phyloP scores from a whole-genome alignment of 2,797 vertebrate genomes.

The Sebastiscus albofasciatus region DNA sequence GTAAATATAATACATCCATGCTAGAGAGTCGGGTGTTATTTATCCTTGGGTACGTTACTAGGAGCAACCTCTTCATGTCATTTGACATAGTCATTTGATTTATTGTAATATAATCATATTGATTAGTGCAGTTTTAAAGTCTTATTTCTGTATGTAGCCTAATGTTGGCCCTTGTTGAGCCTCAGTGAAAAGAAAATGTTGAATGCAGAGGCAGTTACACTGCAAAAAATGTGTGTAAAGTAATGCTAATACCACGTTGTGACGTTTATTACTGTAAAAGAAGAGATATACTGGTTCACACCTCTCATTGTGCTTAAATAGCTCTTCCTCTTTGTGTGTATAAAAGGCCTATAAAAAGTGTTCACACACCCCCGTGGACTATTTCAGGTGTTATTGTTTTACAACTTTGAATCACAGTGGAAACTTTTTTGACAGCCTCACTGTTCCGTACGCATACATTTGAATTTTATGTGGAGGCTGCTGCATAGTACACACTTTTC shows the following conservation, averaged over 20 bases:
- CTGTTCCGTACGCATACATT: not conserved
- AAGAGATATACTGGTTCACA: not conserved
- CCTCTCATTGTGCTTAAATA: not conserved
- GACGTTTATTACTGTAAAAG: not conserved
- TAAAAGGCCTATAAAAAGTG: not conserved
- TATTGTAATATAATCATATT: not conserved
- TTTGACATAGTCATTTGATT: not conserved
- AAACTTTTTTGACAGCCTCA: not conserved
- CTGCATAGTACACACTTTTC: not conserved
- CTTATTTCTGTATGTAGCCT: not conserved
- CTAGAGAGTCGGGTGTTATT: not conserved
- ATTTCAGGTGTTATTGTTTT: not conserved
- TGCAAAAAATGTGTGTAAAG: not conserved
- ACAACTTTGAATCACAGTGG: not conserved
- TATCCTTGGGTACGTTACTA: not conserved
- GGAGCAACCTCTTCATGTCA: not conserved
- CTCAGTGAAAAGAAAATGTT: not conserved
- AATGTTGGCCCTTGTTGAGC: not conserved
- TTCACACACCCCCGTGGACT: not conserved
- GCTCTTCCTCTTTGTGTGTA: constrained; percentile 7
- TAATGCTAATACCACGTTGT: not conserved
- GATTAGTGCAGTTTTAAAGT: not conserved
- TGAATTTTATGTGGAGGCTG: not conserved
- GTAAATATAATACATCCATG: too few species aligned
- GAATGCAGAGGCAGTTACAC: not conserved